Percentiles rank a stretch among this genome's conserved stretches.
phyloP scores from a whole-genome alignment of 2,888 invertebrate species.

The Lithophane semibrunnea region DNA sequence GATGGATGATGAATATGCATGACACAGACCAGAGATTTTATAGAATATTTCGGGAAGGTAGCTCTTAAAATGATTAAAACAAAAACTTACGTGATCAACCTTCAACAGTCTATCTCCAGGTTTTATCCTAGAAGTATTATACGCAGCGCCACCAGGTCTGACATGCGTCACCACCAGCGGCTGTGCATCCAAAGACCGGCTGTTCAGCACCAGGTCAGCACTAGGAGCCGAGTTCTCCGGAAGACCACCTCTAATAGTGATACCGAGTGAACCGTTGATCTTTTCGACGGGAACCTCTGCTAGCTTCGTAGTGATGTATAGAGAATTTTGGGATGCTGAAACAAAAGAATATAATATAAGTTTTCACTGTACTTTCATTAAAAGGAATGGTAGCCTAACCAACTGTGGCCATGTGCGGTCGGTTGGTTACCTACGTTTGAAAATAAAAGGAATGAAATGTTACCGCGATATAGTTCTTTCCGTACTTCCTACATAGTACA shows the following conservation, averaged over 20 bases:
- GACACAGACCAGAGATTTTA: too few relatives aligned
- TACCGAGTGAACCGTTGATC: conserved; percentile 95
- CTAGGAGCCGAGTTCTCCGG: conserved; percentile 90
- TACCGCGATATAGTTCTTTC: conserved; percentile 19
- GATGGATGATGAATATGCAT: too few relatives aligned
- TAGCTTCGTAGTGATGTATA: conserved; percentile 94
- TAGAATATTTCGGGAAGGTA: too few relatives aligned
- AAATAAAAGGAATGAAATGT: conserved; percentile 31
- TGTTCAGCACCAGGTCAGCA: conserved; percentile 91
- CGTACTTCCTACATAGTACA: background rate
- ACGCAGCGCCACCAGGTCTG: conserved; percentile 96
- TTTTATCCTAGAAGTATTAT: conserved; percentile 96
- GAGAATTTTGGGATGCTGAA: conserved; percentile 92
- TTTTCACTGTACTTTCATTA: conserved; percentile 15
- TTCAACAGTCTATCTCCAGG: conserved; percentile 97
- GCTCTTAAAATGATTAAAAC: background rate
- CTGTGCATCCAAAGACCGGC: conserved; percentile 90
- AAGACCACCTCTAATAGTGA: conserved; percentile 95
- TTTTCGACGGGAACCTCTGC: conserved; percentile 95
- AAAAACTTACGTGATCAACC: conserved; percentile 93
- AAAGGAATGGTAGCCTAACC: conserved; percentile 32
- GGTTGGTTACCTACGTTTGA: conserved; percentile 4
- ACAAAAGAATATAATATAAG: conserved; percentile 44
- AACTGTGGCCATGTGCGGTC: conserved; percentile 7
- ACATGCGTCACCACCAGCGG: conserved; percentile 97